These are phyloP conservation scores for Sisyra nigra DNA, from an alignment of 2,888 invertebrate species.

Conservation along the genomic window DNA sequence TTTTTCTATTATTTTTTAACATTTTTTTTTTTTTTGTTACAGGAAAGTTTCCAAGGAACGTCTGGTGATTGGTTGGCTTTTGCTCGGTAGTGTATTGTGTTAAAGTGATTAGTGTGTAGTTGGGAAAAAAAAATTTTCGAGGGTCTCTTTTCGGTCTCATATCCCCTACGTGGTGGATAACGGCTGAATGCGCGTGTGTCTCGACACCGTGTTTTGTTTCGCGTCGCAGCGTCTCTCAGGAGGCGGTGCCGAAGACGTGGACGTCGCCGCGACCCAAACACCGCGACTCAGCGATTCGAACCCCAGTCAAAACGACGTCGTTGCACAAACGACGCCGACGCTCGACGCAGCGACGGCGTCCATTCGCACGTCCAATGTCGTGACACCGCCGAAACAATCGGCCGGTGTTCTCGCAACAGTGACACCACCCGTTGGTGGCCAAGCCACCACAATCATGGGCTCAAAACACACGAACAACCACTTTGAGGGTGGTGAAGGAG, in stretches of 20 bases:
- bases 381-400: slow-evolving; percentile 23
- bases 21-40: too few relatives aligned
- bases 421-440: slow-evolving; percentile 17
- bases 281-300: slow-evolving; percentile 23
- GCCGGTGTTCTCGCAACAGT: slow-evolving; percentile 34
- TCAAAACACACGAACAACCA: too few relatives aligned
- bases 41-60: too few relatives aligned
- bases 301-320: not conserved
- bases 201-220: slow-evolving; percentile 73
- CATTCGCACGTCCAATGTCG: slow-evolving; percentile 16
- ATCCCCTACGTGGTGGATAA: slow-evolving; percentile 1
- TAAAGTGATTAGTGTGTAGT: too few relatives aligned
- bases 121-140: slow-evolving; percentile 1
- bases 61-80: too few relatives aligned
- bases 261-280: slow-evolving; percentile 20
- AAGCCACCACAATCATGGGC: slow-evolving; percentile 12
- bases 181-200: slow-evolving; percentile 83
- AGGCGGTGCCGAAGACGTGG: slow-evolving; percentile 63
- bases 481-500: too few relatives aligned
- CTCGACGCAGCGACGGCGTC: slow-evolving; percentile 35
- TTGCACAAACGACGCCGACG: slow-evolving; percentile 24
- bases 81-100: too few relatives aligned
- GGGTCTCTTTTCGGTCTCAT: slow-evolving; percentile 1
- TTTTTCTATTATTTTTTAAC: too few relatives aligned
- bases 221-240: slow-evolving; percentile 66